Percentiles rank a stretch among this genome's conserved stretches.
These are phyloP conservation scores for Anarhynchus alexandrinus DNA, from an alignment of 2,113 vertebrate species.

Conservation along the genomic window DNA sequence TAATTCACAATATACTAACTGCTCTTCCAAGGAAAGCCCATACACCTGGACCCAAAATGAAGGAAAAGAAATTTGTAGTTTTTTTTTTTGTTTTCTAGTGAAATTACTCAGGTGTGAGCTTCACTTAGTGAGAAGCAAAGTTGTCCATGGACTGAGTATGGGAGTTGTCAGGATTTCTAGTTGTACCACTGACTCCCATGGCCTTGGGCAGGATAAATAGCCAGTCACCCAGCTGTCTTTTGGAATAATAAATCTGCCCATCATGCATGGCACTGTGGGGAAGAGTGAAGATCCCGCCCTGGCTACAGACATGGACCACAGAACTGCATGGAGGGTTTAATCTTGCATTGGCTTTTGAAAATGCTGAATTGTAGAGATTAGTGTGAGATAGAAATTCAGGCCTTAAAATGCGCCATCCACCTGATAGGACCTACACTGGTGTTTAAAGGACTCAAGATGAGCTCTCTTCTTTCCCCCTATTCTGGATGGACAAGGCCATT, in stretches of 20 bases:
- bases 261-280: neutral
- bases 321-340: neutral
- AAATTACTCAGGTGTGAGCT: neutral
- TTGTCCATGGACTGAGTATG: neutral
- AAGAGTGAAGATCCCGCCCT: neutral
- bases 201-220: neutral
- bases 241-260: neutral
- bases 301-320: neutral
- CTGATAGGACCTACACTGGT: neutral
- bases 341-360: neutral
- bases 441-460: neutral
- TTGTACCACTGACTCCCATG: neutral
- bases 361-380: neutral
- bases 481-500: neutral
- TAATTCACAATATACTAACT: neutral
- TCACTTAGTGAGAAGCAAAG: neutral
- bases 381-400: neutral
- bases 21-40: neutral
- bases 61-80: neutral
- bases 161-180: neutral
- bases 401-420: neutral
- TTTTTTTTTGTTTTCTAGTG: neutral
- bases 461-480: neutral
- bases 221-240: neutral
- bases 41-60: neutral